Base-by-base conservation (phyloP, 2,797 vertebrate genomes). In the Astyanax mexicanus region DNA sequence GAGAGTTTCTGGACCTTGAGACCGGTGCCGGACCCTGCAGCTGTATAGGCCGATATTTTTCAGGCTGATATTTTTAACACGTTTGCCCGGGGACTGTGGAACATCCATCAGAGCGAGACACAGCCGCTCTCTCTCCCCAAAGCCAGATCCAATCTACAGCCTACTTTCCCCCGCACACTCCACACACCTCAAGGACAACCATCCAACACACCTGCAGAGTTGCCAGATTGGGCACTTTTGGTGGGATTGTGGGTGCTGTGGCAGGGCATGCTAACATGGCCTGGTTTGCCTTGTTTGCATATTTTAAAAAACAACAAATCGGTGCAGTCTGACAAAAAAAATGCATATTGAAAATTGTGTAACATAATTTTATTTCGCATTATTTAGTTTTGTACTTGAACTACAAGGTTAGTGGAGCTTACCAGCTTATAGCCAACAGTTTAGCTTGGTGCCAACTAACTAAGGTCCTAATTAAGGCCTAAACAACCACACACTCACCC, bases 21-120 rank as follows among this genome's bases (percentile, higher is more conserved):
- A 25, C 52, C 25, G 8, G n/a, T 25, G 51, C 23, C 17, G 23
- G 44, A 66, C 61, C 54, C 62, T n/a, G 38, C 12, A 66, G 58
- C 32, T 57, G 11, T 23, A 25, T 6, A 49, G 45, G 45, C 45
- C 45, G 2, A 19, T 49, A 54, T 29, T 27, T 23, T n/a, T 37
- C 67, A 19, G 47, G 23, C 64, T 54, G 66, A 75, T 80, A 71
- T 75, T 38, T 69, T 84, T 51, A 37, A 81, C 72, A 42, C 44
- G 21, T 78, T 52, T 61, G 64, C 73, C 66, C 72, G 44, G 42
- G 69, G 72, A 72, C 75, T 61, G 51, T 52, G 69, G 65, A 71
- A 58, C 83, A 83, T 83, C 70, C 58, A 74, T 81, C 81, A 81
- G 72, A 75, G 65, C 51, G 29, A 72, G 78, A 72, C 82, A 45